A percentile compares a stretch with the other conserved stretches of the same genome.
Evolutionary conservation across 2,113 vertebrate species (phyloP).

Genomic region (Lucifuga dentata): DNA sequence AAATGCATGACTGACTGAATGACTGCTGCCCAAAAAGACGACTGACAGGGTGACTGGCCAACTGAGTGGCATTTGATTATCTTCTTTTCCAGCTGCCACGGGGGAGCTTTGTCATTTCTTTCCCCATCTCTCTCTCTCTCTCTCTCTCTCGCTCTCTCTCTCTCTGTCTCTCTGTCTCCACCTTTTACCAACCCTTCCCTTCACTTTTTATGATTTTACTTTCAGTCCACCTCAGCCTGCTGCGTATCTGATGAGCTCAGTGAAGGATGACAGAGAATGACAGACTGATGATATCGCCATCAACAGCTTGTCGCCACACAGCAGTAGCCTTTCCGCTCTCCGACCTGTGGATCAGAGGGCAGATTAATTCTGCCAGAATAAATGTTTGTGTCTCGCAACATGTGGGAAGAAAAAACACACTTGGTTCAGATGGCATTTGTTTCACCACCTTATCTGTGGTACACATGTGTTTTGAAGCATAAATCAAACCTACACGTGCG

Average conservation of each 20-base stretch:
- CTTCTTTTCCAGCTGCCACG: not conserved
- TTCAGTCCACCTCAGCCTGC: constrained; percentile 25
- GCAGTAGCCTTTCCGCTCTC: constrained; percentile 44
- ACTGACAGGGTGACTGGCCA: not conserved
- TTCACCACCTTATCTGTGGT: constrained; percentile 62
- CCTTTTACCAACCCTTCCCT: constrained; percentile 48
- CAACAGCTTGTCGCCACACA: constrained; percentile 42
- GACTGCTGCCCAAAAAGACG: not conserved
- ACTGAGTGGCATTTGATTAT: not conserved
- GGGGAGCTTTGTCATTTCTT: not conserved
- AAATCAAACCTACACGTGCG: constrained; percentile 55
- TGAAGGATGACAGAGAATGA: constrained; percentile 47
- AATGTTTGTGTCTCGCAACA: constrained; percentile 62
- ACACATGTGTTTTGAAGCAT: constrained; percentile 46
- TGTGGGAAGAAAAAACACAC: constrained; percentile 54
- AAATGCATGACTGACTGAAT: constrained; percentile 29
- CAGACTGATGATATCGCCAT: constrained; percentile 51
- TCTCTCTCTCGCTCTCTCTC: too few relatives aligned
- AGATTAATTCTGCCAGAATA: constrained; percentile 50
- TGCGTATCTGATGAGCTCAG: constrained; percentile 27
- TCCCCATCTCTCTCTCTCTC: not conserved
- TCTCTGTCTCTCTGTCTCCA: constrained; percentile 6
- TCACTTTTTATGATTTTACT: constrained; percentile 31
- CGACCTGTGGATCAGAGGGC: constrained; percentile 47
- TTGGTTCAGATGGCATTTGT: constrained; percentile 63